A percentile compares a stretch with the other conserved stretches of the same genome.
Evolutionary conservation across 2,113 vertebrate species (phyloP).

Genomic region (Dicerorhinus sumatrensis): DNA sequence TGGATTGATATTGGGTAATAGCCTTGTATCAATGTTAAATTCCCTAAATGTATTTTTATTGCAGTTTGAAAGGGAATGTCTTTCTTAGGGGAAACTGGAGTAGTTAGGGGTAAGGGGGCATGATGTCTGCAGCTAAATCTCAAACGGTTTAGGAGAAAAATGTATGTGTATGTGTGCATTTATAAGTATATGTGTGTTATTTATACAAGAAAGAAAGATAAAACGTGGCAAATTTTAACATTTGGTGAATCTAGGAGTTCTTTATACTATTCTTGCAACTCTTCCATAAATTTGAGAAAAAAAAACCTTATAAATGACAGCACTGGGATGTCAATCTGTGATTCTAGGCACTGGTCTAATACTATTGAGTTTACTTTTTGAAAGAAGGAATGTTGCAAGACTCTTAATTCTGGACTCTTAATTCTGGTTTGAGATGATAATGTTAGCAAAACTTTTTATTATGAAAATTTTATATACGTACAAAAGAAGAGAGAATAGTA

Average conservation of each 20-base stretch:
- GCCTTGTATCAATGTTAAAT: not conserved
- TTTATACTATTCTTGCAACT: not conserved
- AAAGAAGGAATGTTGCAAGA: slow-evolving; percentile 8
- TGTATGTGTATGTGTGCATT: not conserved
- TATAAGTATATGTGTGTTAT: not conserved
- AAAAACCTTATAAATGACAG: not conserved
- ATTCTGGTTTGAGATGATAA: slow-evolving; percentile 5
- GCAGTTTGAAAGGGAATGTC: not conserved
- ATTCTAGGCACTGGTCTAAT: not conserved
- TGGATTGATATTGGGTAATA: not conserved
- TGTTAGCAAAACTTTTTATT: not conserved
- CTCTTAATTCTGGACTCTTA: not conserved
- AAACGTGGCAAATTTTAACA: slow-evolving; percentile 4
- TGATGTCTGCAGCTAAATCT: not conserved
- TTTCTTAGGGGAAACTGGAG: not conserved
- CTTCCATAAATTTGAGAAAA: not conserved
- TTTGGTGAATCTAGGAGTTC: not conserved
- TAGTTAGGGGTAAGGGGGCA: not conserved
- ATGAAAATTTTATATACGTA: not conserved
- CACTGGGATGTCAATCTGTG: not conserved
- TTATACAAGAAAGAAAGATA: not conserved
- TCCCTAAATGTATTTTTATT: slow-evolving; percentile 35
- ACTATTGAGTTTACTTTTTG: not conserved
- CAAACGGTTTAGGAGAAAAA: not conserved
- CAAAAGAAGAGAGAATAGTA: not conserved